These are phyloP conservation scores for Sarcophilus harrisii DNA, from an alignment of 2,797 vertebrate species.

Conservation along the genomic window DNA sequence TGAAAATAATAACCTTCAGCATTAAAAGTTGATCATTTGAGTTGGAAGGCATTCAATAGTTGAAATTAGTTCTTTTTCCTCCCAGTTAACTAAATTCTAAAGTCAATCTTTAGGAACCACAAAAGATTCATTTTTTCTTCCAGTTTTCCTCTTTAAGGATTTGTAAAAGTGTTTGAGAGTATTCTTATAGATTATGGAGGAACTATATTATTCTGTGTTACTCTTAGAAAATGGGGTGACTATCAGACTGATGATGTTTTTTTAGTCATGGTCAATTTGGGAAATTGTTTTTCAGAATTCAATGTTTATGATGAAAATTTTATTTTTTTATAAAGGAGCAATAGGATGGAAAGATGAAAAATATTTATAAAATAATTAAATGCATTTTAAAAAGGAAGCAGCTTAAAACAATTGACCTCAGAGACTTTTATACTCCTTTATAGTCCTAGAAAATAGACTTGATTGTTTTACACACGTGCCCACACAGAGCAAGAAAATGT, in stretches of 20 bases:
- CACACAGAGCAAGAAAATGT: neutral
- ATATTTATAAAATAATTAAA: neutral
- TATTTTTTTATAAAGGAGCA: neutral
- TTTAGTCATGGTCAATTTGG: neutral
- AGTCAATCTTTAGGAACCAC: neutral
- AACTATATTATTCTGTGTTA: neutral
- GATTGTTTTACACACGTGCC: neutral
- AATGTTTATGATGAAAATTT: neutral
- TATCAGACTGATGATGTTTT: neutral
- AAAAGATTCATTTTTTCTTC: neutral
- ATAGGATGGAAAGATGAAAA: neutral
- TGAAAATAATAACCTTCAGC: neutral
- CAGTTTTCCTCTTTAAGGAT: neutral
- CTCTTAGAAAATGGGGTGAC: neutral
- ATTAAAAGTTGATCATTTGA: neutral
- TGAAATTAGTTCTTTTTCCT: neutral
- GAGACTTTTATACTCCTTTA: neutral
- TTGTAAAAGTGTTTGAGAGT: neutral
- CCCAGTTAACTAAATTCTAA: neutral
- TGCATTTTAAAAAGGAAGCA: neutral
- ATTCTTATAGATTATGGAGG: neutral
- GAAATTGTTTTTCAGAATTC: neutral
- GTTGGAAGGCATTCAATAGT: neutral
- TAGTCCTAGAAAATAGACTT: neutral
- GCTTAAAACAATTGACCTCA: neutral